Conservation (phyloP, 1,140 invertebrate genomes). For the Psix sp. region DNA sequence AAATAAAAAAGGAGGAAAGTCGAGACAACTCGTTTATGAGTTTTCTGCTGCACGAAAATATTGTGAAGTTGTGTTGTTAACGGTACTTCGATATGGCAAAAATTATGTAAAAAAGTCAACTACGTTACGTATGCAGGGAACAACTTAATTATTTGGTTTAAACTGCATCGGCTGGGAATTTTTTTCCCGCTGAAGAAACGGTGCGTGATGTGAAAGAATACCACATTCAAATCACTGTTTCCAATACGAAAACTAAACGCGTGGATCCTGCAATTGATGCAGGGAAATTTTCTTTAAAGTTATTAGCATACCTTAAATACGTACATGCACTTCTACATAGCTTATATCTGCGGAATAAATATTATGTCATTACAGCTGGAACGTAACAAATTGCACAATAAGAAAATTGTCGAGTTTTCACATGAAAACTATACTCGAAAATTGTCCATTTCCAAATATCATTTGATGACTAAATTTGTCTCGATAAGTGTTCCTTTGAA, state of each 20-base stretch:
- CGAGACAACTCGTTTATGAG: no score
- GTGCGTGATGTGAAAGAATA: constrained; percentile 32
- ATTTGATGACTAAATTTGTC: no score
- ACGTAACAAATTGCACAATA: constrained; percentile 7
- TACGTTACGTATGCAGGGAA: not conserved
- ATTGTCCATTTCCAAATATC: no score
- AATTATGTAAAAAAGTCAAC: not conserved
- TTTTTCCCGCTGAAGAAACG: constrained; percentile 13
- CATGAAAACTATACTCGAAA: no score
- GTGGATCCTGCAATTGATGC: constrained; percentile 32
- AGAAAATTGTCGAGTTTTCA: no score
- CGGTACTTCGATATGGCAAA: not conserved
- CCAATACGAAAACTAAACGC: constrained; percentile 15
- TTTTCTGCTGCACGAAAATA: no score
- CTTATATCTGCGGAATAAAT: constrained; percentile 2
- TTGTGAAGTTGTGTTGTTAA: no score
- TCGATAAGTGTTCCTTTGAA: no score
- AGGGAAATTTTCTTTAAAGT: constrained; percentile 21
- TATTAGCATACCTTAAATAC: constrained; percentile 23
- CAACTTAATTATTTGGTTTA: constrained; percentile 25
- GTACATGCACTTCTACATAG: constrained; percentile 12
- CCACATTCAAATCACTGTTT: constrained; percentile 18
- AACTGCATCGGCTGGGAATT: constrained; percentile 23
- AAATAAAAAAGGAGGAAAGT: no score
- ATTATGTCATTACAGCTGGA: constrained; percentile 1